Conservation (phyloP, 2,797 vertebrate species). For the Notamacropus eugenii region DNA sequence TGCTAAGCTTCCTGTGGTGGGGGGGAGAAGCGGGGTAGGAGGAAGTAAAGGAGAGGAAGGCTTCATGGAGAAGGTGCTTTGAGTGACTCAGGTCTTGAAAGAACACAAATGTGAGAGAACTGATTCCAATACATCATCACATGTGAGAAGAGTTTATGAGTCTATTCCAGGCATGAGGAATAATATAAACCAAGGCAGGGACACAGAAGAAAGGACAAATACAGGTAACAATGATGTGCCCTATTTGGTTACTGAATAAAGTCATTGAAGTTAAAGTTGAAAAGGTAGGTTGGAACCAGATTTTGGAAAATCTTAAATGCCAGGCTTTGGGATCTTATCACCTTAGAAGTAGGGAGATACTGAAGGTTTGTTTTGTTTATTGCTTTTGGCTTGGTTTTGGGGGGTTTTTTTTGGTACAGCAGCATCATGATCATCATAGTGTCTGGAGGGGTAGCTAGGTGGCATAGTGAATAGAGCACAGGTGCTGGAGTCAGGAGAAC, state of each 20-base stretch:
- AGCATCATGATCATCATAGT: not conserved
- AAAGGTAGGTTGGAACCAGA: not conserved
- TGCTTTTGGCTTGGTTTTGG: too few relatives aligned
- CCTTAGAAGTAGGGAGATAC: not conserved
- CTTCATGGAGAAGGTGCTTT: not conserved
- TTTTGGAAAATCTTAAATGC: not conserved
- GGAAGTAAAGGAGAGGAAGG: not conserved
- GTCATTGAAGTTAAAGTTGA: not conserved
- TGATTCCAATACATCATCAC: not conserved
- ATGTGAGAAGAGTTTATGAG: not conserved
- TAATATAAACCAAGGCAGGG: not conserved
- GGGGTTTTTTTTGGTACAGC: not conserved
- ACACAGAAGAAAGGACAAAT: not conserved
- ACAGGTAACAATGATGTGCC: not conserved
- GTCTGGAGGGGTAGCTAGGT: too few relatives aligned
- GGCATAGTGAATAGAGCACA: too few relatives aligned
- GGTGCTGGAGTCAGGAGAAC: too few relatives aligned
- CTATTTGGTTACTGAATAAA: not conserved
- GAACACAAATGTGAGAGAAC: not conserved
- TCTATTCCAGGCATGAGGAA: slow-evolving; percentile 82
- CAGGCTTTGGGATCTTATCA: not conserved
- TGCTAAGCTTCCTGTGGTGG: not conserved
- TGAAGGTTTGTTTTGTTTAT: not conserved
- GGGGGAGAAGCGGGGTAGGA: too few relatives aligned
- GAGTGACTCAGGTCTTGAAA: not conserved